Evolutionary conservation across 2,888 invertebrate species (phyloP), one percentile per base, ranked within the genome.

Genomic region (Amblyteles armatorius): DNA sequence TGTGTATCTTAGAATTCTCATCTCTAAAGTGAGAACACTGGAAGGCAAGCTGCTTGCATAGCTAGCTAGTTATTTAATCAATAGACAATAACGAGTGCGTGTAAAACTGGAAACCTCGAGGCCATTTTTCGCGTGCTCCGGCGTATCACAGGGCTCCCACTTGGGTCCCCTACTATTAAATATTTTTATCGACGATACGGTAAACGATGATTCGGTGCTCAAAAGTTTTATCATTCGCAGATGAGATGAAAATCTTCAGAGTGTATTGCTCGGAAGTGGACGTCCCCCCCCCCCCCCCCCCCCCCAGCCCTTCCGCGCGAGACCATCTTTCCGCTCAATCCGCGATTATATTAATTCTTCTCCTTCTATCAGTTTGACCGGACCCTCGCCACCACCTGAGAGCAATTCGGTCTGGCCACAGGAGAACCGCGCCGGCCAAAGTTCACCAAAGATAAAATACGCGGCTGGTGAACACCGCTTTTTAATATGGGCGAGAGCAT

Each of bases 1-100:
- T n/a, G 84, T 91, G 0, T 44, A 80, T 16, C 88, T 89, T 76
- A 33, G 57, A 3, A 73, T 82, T 57, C 73, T 90, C 7, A 16
- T 89, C 9, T 3, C 13, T 13, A 89, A 88, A 63, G 60, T 90
- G 13, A 16, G 65, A 0, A 1, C 19, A 16, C 82, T 60, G 40
- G 87, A 44, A 7, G 76, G 68, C 77, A 50, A 77, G 7, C 26
- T 87, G 16, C 52, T 87, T 6, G n/a, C 19, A n/a, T 88, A 86
- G 86, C 16, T 88, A 4, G 7, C 50, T 13, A 86, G 84, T n/a
- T 86, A 84, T 60, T 48, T 86, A 0, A 44, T 52, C 3, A 76
- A 36, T 6, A 36, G 86, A 33, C 13, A 11, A 0, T 81, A 74
- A 33, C 29, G 22, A 11, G 82, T 79, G 16, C 13, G 29, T 3